Evolutionary conservation across 2,888 invertebrate genomes (phyloP).

Genomic region (Eupithecia dodoneata): DNA sequence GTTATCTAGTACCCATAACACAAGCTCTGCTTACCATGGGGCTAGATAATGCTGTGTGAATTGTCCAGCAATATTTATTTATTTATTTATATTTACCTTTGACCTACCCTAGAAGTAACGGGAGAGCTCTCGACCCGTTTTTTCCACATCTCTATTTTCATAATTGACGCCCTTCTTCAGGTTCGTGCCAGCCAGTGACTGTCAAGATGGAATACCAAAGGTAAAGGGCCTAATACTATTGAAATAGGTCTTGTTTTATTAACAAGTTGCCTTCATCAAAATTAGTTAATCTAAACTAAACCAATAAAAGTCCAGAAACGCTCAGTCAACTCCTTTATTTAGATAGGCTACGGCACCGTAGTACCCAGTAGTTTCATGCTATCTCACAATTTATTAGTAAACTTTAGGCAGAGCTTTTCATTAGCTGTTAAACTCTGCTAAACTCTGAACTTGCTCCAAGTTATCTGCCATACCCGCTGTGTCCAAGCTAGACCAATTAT

Average conservation of each 20-base stretch:
- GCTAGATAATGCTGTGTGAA: no score
- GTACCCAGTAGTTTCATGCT: slow-evolving; percentile 12
- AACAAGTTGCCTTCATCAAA: neutral
- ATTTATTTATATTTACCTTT: no score
- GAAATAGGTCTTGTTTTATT: neutral
- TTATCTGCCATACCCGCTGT: slow-evolving; percentile 31
- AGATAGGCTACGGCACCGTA: neutral
- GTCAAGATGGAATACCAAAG: no score
- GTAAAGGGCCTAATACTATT: neutral
- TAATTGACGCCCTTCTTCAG: no score
- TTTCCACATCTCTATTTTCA: neutral
- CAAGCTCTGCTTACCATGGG: no score
- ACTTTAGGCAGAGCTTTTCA: slow-evolving; percentile 43
- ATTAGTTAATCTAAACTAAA: neutral
- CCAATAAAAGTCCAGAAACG: slow-evolving; percentile 14
- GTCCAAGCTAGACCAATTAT: slow-evolving; percentile 32
- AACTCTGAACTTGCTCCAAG: slow-evolving; percentile 17
- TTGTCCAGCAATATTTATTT: no score
- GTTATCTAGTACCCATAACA: no score
- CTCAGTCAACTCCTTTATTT: slow-evolving; percentile 16
- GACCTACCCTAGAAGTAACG: neutral
- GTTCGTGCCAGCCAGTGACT: no score
- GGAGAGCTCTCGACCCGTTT: neutral
- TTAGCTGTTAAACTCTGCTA: slow-evolving; percentile 26
- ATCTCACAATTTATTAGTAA: slow-evolving; percentile 44